Percentiles rank a stretch among this genome's conserved stretches.
Evolutionary conservation across 2,113 vertebrate species (phyloP).

Genomic region (Coptodon bakossiorum): DNA sequence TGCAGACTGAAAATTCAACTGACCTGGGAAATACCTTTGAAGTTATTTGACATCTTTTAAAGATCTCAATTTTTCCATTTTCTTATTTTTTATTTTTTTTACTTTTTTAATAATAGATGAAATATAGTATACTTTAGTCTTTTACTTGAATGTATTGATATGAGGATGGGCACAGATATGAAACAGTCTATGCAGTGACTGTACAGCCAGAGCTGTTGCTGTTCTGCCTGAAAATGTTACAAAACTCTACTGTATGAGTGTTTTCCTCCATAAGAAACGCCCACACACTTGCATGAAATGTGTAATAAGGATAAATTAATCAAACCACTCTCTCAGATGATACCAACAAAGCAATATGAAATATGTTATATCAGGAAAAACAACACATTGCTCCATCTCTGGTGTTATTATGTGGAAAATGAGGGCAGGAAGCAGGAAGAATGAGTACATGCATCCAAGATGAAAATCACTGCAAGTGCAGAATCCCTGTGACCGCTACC

Average conservation of each 20-base stretch:
- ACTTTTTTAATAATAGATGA: not conserved
- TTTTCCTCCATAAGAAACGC: not conserved
- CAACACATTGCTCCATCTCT: not conserved
- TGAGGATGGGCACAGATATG: not conserved
- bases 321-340: not conserved
- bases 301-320: not conserved
- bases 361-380: not conserved
- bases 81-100: not conserved
- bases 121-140: not conserved
- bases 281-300: not conserved
- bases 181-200: not conserved
- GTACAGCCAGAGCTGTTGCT: not conserved
- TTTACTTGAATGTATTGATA: not conserved
- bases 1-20: not conserved
- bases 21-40: not conserved
- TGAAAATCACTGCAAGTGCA: not conserved
- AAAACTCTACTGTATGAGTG: not conserved
- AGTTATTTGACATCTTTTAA: not conserved
- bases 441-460: not conserved
- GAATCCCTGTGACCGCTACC: not conserved
- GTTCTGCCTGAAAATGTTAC: not conserved
- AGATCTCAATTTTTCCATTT: not conserved
- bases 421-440: not conserved
- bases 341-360: not conserved
- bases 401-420: not conserved